phyloP scores from a whole-genome alignment of 2,113 vertebrate species.

The Poeciliopsis turrubarensis region DNA sequence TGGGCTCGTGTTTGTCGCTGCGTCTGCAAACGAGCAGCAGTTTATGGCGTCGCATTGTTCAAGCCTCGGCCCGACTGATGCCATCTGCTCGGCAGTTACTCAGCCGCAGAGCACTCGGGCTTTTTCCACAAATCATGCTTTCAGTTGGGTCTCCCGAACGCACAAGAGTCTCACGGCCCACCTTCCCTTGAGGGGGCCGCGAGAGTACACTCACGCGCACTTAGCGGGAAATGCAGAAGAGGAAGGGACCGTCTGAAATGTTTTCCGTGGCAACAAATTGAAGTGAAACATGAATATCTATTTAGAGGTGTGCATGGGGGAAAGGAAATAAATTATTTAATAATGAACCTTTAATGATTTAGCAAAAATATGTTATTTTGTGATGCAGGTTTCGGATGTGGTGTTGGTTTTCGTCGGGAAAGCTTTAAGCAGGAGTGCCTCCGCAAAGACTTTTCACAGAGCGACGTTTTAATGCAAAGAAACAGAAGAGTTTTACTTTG shows the following conservation, averaged over 20 bases:
- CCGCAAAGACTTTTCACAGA: no score
- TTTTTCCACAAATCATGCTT: constrained; percentile 32
- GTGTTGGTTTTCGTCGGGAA: no score
- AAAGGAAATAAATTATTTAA: no score
- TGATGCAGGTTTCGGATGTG: no score
- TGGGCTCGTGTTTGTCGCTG: neutral
- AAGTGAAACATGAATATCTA: neutral
- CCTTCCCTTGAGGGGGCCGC: constrained; percentile 36
- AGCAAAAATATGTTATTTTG: no score
- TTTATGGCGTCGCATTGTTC: constrained; percentile 38
- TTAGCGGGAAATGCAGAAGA: constrained; percentile 46
- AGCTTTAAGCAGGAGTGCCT: no score
- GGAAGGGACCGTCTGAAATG: constrained; percentile 10
- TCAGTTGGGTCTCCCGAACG: constrained; percentile 32
- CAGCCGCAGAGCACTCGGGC: constrained; percentile 5
- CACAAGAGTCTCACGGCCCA: constrained; percentile 39
- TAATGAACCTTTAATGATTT: no score
- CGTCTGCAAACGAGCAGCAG: neutral
- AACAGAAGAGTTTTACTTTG: no score
- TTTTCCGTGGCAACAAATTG: neutral
- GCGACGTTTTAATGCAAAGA: no score
- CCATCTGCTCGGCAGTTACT: constrained; percentile 51
- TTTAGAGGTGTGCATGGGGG: neutral
- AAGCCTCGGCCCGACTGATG: constrained; percentile 51
- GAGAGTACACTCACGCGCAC: constrained; percentile 19